Evolutionary conservation across 1,140 invertebrate genomes (phyloP).

Genomic region (Danaus melanippus): DNA sequence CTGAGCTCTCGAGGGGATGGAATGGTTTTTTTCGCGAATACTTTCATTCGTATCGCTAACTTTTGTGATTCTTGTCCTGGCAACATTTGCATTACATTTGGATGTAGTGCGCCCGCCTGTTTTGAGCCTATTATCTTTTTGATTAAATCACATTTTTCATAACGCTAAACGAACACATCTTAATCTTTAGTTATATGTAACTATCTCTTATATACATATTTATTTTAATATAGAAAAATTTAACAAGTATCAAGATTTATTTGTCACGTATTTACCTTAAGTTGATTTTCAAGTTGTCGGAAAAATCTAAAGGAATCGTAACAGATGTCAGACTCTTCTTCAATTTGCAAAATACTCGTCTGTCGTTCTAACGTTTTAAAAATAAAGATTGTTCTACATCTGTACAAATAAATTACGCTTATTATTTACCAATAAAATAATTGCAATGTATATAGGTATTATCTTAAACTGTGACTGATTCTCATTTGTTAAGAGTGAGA

Average conservation of each 20-base stretch:
- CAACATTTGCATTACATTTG: conserved; percentile 53
- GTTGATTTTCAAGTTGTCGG: conserved; percentile 32
- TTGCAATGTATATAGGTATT: no score
- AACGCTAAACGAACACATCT: conserved; percentile 8
- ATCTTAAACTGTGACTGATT: no score
- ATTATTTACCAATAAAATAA: no score
- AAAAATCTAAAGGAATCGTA: conserved; percentile 29
- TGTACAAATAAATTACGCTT: no score
- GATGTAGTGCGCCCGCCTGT: conserved; percentile 12
- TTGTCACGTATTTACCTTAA: conserved; percentile 28
- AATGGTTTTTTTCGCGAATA: conserved; percentile 44
- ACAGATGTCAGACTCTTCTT: conserved; percentile 30
- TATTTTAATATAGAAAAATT: neutral
- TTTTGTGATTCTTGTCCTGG: conserved; percentile 62
- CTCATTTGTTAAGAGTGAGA: no score
- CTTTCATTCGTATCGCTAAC: conserved; percentile 68
- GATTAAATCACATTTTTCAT: no score
- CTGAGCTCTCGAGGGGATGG: conserved; percentile 35
- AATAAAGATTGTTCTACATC: no score
- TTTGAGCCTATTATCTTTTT: conserved; percentile 19
- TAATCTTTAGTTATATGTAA: neutral
- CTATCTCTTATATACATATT: neutral
- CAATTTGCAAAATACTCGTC: conserved; percentile 17
- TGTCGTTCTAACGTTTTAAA: no score
- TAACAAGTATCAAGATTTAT: conserved; percentile 33